Conservation (phyloP, 2,113 vertebrate genomes). For the Macquaria australasica region DNA sequence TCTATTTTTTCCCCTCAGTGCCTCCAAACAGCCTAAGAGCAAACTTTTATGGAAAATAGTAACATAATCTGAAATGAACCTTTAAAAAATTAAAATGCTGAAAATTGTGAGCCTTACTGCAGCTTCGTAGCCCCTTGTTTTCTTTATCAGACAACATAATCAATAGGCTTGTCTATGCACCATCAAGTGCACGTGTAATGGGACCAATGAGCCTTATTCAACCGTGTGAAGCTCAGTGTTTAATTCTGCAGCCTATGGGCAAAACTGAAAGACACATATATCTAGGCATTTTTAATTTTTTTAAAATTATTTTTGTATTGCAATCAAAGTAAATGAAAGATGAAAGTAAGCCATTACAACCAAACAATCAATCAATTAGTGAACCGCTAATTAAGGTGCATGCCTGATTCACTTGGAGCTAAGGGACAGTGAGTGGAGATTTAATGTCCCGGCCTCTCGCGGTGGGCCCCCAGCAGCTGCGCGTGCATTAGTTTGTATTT, state of each 20-base stretch:
- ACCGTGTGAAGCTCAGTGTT: neutral
- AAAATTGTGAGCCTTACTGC: neutral
- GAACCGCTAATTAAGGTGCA: neutral
- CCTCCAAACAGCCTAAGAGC: neutral
- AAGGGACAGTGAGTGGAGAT: neutral
- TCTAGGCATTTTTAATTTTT: neutral
- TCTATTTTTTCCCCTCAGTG: conserved; percentile 16
- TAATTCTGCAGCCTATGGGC: no score
- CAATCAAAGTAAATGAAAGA: neutral
- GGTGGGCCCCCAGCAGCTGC: neutral
- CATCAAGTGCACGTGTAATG: neutral
- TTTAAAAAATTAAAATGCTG: neutral
- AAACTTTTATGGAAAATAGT: neutral
- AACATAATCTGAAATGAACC: neutral
- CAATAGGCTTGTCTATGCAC: neutral
- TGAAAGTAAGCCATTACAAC: neutral
- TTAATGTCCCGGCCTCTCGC: neutral
- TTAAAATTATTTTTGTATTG: neutral
- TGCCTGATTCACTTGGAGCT: conserved; percentile 13
- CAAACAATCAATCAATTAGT: conserved; percentile 3
- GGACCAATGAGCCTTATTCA: neutral
- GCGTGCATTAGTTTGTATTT: conserved; percentile 57
- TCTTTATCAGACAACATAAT: neutral
- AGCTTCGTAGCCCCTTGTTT: neutral
- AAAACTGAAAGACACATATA: neutral